These are phyloP conservation scores for Diadophis punctatus DNA, from an alignment of 2,113 vertebrate genomes.

Conservation along the genomic window DNA sequence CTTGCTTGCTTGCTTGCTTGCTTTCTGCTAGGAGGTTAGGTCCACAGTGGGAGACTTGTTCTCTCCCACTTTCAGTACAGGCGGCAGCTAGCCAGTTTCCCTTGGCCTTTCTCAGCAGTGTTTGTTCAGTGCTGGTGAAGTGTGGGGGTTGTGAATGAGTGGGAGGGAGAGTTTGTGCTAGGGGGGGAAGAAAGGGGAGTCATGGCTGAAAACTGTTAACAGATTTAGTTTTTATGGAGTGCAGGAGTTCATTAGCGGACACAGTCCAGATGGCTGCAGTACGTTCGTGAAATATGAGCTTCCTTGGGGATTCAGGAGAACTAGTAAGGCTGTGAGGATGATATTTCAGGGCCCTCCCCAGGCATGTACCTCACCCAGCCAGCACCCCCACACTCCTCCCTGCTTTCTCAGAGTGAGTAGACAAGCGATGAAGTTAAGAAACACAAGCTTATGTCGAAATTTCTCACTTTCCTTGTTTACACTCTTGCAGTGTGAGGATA, in stretches of 20 bases:
- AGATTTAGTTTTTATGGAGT: constrained; percentile 71
- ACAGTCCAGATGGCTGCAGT: constrained; percentile 69
- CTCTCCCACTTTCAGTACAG: constrained; percentile 41
- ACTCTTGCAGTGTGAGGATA: neutral
- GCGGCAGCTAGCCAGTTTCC: constrained; percentile 43
- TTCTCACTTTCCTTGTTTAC: neutral
- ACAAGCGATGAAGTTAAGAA: constrained; percentile 13
- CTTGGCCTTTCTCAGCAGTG: constrained; percentile 27
- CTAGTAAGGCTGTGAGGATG: constrained; percentile 48
- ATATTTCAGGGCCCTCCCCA: constrained; percentile 59
- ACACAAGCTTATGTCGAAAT: neutral
- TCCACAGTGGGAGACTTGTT: rapidly evolving
- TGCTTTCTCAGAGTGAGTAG: neutral
- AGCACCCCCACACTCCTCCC: constrained; percentile 16
- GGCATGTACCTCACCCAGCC: constrained; percentile 52
- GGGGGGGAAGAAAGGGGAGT: constrained; percentile 39
- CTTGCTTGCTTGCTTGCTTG: rapidly evolving
- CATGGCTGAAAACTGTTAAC: constrained; percentile 61
- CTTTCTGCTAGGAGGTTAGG: neutral
- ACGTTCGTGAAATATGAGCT: constrained; percentile 66
- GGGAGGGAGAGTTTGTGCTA: constrained; percentile 40
- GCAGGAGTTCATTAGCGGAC: constrained; percentile 70
- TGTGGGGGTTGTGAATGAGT: constrained; percentile 29
- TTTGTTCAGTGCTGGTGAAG: constrained; percentile 19
- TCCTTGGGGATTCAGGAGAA: constrained; percentile 43